Conservation (phyloP, 2,888 invertebrate species). For the Phaedon cochleariae region DNA sequence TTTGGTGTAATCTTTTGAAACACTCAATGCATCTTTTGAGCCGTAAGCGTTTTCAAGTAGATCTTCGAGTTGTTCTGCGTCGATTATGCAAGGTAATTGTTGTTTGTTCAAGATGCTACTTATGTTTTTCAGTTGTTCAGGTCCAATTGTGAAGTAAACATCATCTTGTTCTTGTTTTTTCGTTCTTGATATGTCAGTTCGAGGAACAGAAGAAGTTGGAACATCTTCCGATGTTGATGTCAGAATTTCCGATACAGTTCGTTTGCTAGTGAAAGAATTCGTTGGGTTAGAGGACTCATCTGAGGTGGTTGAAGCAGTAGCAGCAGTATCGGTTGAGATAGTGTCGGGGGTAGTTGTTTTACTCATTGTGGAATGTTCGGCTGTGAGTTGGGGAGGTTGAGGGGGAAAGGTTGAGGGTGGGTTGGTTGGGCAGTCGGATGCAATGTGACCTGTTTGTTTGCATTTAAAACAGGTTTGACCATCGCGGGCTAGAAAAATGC, state of each 20-base stretch:
- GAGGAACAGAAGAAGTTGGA: background rate
- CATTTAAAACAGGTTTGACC: conserved; percentile 35
- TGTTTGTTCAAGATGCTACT: background rate
- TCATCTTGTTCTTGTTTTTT: background rate
- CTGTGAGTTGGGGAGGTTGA: background rate
- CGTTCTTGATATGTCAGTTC: background rate
- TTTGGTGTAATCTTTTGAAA: background rate
- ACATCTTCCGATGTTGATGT: background rate
- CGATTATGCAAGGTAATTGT: background rate
- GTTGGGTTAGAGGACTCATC: background rate
- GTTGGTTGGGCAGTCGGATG: conserved; percentile 28
- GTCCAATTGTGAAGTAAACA: background rate
- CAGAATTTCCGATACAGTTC: background rate
- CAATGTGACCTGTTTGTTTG: conserved; percentile 38
- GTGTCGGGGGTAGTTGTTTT: background rate
- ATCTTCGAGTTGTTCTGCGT: conserved; percentile 7
- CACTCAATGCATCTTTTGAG: background rate
- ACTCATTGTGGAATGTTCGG: background rate
- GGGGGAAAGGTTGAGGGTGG: background rate
- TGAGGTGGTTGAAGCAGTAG: background rate
- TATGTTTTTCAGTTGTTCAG: background rate
- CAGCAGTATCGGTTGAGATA: no score
- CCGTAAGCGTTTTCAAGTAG: conserved; percentile 3
- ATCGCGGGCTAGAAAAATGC: conserved; percentile 34
- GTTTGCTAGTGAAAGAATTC: background rate